Base-by-base conservation (phyloP, 2,113 vertebrate genomes). In the Carassius carassius region DNA sequence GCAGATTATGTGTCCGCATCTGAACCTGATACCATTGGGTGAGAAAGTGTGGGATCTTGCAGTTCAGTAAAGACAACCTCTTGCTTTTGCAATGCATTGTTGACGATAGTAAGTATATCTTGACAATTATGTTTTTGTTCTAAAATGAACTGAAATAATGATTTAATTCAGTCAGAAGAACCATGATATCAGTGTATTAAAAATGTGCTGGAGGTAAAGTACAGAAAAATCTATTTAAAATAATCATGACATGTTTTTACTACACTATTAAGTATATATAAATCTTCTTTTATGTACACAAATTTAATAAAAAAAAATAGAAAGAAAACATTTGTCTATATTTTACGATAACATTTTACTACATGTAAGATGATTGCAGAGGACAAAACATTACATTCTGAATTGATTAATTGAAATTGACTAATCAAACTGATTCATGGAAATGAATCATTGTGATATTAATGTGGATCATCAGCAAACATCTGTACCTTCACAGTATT, bases 1-100 rank as follows among this genome's bases (percentile, higher is more conserved):
- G 21, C 51, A 83, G 78, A 86, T 86, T 80, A 16, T 29, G 85
- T 88, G 83, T 67, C 87, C 29, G 44, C 62, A 84, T 82, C 82
- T 84, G 82, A 86, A 84, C 37, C 74, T 78, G 79, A 85, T 73
- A 87, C 79, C 78, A 47, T 75, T 75, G 70, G 63, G 60, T 35
- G 77, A 78, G 51, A 69, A 85, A 74, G 78, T 75, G 54, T 65
- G 58, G 58, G 77, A 85, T 70, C 79, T 69, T 32, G 25, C 44
- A 81, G 78, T 51, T 54, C 23, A 54, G 41, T 51, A 14, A 54
- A 35, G 4, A n/a, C 74, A 77, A 14, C 47, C 25, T 77, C 74
- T 54, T 8, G 49, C 25, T 23, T 74, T 47, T 74, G 41, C 70
- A 74, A 74, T 49, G 70, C 70, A 49, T 47, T 73, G 70, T 23